Evolutionary conservation across 2,113 vertebrate genomes (phyloP).

Genomic region (Chroicocephalus ridibundus): DNA sequence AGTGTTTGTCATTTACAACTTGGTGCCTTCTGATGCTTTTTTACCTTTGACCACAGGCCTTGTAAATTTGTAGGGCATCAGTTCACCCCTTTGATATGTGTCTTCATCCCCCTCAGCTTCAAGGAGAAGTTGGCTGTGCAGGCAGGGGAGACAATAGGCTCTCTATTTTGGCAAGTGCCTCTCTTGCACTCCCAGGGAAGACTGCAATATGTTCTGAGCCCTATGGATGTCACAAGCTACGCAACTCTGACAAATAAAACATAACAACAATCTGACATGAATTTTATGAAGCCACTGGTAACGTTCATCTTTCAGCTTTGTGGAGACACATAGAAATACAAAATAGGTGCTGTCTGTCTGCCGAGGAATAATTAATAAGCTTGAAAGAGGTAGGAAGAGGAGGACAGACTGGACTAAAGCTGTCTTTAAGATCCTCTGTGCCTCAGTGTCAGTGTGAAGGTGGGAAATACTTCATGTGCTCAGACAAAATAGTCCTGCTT

Average conservation of each 20-base stretch:
- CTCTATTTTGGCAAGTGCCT: neutral
- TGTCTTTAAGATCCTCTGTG: neutral
- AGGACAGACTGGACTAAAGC: neutral
- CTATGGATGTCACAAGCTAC: neutral
- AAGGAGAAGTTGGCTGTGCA: neutral
- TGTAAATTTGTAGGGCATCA: neutral
- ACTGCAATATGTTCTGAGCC: neutral
- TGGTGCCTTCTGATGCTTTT: neutral
- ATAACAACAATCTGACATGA: neutral
- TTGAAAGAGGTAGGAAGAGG: neutral
- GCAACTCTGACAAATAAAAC: slow-evolving; percentile 18
- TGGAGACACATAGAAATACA: neutral
- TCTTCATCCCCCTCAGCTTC: neutral
- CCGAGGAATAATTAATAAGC: slow-evolving; percentile 37
- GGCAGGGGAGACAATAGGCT: neutral
- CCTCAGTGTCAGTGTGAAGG: neutral
- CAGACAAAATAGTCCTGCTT: neutral
- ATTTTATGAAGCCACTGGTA: slow-evolving; percentile 4
- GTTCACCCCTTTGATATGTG: neutral
- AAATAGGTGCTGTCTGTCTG: neutral
- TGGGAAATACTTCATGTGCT: neutral
- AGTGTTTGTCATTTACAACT: neutral
- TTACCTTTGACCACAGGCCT: slow-evolving; percentile 8
- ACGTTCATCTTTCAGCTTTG: slow-evolving; percentile 24
- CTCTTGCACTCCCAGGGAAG: neutral